phyloP scores from a whole-genome alignment of 2,797 vertebrate species.

The Chaenodraco wilsoni region DNA sequence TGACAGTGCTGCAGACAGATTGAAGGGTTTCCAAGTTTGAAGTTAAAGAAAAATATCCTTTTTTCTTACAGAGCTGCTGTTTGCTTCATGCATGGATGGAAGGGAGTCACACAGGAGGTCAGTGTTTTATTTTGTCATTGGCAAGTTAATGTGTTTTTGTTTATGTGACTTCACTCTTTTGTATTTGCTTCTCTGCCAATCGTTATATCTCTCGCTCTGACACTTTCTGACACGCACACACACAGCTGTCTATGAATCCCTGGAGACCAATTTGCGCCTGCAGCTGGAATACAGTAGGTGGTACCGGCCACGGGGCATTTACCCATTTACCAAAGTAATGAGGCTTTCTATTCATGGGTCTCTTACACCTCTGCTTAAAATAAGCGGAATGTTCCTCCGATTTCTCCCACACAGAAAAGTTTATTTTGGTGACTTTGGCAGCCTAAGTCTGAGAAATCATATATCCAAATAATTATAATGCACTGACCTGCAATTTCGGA shows the following conservation, averaged over 20 bases:
- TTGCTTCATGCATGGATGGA: constrained; percentile 1
- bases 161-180: constrained; percentile 53
- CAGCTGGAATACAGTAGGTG: constrained; percentile 76
- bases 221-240: constrained; percentile 34
- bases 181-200: constrained; percentile 50
- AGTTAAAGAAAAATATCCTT: background rate
- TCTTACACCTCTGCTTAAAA: constrained; percentile 57
- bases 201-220: constrained; percentile 50
- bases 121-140: constrained; percentile 26
- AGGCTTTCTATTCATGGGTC: constrained; percentile 76
- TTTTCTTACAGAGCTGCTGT: constrained; percentile 5
- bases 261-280: constrained; percentile 78
- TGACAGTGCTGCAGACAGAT: constrained; percentile 44
- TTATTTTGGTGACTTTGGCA: constrained; percentile 53
- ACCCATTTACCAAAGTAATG: constrained; percentile 81
- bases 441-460: constrained; percentile 38
- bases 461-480: constrained; percentile 30
- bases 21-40: constrained; percentile 26
- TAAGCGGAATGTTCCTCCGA: constrained; percentile 43
- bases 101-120: constrained; percentile 7
- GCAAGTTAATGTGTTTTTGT: constrained; percentile 48
- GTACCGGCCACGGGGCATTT: constrained; percentile 80
- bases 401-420: constrained; percentile 55
- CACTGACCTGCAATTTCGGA: constrained; percentile 31
- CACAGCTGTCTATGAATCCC: constrained; percentile 66